Conservation (phyloP, 2,113 vertebrate species). For the Ahaetulla prasina region DNA sequence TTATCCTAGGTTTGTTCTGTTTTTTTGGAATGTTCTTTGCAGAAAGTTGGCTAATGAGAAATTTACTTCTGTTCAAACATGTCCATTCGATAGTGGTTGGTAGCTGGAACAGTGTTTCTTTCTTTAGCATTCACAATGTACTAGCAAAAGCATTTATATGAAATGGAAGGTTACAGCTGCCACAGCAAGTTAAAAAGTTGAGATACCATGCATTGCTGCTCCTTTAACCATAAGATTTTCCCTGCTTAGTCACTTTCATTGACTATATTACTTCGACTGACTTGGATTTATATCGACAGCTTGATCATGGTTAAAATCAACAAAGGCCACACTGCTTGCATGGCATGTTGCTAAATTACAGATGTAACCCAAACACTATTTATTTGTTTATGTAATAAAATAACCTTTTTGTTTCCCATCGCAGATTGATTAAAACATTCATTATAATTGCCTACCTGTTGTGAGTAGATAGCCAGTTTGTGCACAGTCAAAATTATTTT, state of each 20-base stretch:
- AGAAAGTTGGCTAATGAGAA: background rate
- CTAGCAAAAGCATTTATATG: background rate
- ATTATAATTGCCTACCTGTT: background rate
- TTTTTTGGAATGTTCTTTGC: background rate
- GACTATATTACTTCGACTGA: constrained; percentile 15
- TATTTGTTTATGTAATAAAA: background rate
- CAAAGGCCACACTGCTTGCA: constrained; percentile 38
- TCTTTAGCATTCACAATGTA: constrained; percentile 17
- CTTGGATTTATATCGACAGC: constrained; percentile 41
- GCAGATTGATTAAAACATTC: background rate
- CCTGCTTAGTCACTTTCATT: constrained; percentile 65
- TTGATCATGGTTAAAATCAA: constrained; percentile 32
- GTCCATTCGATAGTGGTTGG: background rate
- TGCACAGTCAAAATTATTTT: background rate
- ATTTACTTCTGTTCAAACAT: background rate
- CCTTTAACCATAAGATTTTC: constrained; percentile 41
- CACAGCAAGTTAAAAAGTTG: constrained; percentile 16
- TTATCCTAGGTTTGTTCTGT: background rate
- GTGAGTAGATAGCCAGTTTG: background rate
- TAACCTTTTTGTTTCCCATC: background rate
- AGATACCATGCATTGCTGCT: constrained; percentile 47
- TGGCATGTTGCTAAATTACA: constrained; percentile 23
- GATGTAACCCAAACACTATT: background rate
- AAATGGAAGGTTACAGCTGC: constrained; percentile 28
- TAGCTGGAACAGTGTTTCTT: background rate